phyloP scores from a whole-genome alignment of 2,797 vertebrate genomes.

The Gymnoscopelus microlampas region DNA sequence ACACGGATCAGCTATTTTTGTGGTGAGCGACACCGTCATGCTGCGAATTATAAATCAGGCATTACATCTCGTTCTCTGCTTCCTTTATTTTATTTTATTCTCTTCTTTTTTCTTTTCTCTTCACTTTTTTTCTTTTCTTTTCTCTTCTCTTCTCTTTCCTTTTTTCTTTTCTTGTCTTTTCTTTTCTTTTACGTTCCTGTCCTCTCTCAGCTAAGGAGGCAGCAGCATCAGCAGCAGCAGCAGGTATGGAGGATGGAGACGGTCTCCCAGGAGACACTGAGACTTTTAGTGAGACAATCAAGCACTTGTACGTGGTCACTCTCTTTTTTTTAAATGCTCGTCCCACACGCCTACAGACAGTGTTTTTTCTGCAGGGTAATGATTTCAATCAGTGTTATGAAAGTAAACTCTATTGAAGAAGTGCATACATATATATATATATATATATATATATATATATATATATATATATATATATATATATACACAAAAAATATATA shows the following conservation, averaged over 20 bases:
- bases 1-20: too few species aligned
- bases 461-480: too few species aligned
- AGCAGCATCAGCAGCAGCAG: slow-evolving; percentile 42
- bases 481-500: slow-evolving; percentile 67
- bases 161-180: slow-evolving; percentile 6
- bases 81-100: too few species aligned
- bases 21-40: too few species aligned
- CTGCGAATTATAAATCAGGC: too few species aligned
- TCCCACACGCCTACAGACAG: slow-evolving; percentile 75
- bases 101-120: neutral
- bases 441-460: too few species aligned
- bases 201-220: slow-evolving; percentile 3
- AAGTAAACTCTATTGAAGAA: slow-evolving; percentile 63
- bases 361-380: slow-evolving; percentile 84
- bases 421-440: slow-evolving; percentile 52
- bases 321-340: slow-evolving; percentile 80
- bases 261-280: slow-evolving; percentile 71
- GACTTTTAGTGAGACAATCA: slow-evolving; percentile 85
- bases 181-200: slow-evolving; percentile 18
- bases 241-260: slow-evolving; percentile 44
- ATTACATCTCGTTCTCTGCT: neutral
- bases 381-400: slow-evolving; percentile 80
- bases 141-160: neutral
- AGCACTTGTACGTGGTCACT: slow-evolving; percentile 80
- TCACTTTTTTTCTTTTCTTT: neutral